A percentile compares a stretch with the other conserved stretches of the same genome.
Evolutionary conservation across 2,888 invertebrate species (phyloP).

Genomic region (Troides oblongomaculatus): DNA sequence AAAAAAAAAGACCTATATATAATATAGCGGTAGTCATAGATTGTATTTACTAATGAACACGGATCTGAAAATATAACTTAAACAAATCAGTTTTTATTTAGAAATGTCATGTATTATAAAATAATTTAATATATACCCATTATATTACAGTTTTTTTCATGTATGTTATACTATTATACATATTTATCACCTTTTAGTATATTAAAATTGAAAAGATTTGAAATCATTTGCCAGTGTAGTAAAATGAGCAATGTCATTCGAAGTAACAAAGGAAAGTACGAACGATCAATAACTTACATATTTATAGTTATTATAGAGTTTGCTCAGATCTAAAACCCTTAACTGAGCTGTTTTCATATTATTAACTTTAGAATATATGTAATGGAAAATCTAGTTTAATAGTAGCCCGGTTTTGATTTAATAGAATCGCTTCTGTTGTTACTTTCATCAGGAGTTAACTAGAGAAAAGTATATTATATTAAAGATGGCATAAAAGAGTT

Average conservation of each 20-base stretch:
- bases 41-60: no score
- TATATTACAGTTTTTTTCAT: no score
- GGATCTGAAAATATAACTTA: no score
- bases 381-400: slow-evolving; percentile 4
- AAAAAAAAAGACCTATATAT: no score
- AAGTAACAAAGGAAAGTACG: slow-evolving; percentile 11
- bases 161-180: no score
- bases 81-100: not conserved
- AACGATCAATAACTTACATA: slow-evolving; percentile 17
- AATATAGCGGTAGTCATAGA: no score
- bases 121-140: no score
- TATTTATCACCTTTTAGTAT: no score
- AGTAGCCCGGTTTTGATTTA: not conserved
- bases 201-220: no score
- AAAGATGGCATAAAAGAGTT: not conserved
- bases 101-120: not conserved
- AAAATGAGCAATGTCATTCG: slow-evolving; percentile 13
- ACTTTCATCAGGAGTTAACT: not conserved
- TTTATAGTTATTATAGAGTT: slow-evolving; percentile 14
- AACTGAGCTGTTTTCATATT: slow-evolving; percentile 12
- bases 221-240: not conserved
- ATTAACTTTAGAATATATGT: slow-evolving; percentile 9
- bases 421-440: slow-evolving; percentile 1
- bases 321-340: slow-evolving; percentile 4
- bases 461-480: not conserved